Evolutionary conservation across 2,113 vertebrate genomes (phyloP).

Genomic region (Parus major): DNA sequence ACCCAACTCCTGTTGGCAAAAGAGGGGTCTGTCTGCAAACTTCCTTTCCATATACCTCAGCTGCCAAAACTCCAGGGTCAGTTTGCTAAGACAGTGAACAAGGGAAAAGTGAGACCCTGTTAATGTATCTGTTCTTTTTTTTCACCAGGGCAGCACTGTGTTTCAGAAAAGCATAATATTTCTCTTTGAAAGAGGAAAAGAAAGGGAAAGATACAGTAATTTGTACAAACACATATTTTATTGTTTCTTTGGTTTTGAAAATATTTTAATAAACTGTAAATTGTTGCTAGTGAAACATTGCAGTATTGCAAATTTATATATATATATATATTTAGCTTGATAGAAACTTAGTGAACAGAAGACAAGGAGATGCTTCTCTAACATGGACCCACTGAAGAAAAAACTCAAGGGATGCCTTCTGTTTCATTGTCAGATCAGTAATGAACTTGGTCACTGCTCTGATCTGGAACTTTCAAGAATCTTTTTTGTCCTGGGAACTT

Average conservation of each 20-base stretch:
- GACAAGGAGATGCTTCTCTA: not conserved
- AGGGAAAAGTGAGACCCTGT: not conserved
- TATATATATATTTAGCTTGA: not conserved
- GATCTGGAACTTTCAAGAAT: not conserved
- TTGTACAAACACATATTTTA: not conserved
- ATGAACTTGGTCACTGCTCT: not conserved
- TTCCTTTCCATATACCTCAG: not conserved
- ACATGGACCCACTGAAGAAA: not conserved
- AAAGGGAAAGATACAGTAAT: not conserved
- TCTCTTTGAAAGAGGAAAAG: not conserved
- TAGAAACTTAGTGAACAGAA: not conserved
- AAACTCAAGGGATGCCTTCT: not conserved
- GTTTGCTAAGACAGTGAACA: not conserved
- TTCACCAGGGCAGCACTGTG: not conserved
- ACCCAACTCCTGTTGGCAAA: not conserved
- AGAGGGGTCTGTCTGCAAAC: not conserved
- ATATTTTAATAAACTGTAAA: not conserved
- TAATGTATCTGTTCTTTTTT: not conserved
- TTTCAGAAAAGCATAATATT: not conserved
- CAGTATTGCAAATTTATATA: not conserved
- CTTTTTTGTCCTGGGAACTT: not conserved
- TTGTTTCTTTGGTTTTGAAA: not conserved
- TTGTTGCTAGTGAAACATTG: not conserved
- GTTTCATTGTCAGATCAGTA: not conserved
- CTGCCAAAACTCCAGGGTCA: not conserved